These are phyloP conservation scores for Nyctibius bracteatus DNA, from an alignment of 2,113 vertebrate genomes.

Conservation along the genomic window DNA sequence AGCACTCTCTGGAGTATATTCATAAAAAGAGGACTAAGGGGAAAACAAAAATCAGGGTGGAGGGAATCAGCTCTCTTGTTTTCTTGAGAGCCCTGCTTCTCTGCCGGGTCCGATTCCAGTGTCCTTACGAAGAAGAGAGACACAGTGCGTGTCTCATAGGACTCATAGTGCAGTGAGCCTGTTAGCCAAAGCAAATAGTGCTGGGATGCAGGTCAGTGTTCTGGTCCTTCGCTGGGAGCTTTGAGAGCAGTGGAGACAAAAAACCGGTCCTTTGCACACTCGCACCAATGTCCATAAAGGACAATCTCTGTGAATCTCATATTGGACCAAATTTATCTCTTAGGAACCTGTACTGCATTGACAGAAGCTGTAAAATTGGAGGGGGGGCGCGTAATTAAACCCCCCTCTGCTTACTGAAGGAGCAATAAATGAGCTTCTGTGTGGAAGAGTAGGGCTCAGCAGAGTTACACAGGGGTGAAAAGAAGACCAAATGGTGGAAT, in stretches of 20 bases:
- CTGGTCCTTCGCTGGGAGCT: background rate
- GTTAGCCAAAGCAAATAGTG: background rate
- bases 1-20: background rate
- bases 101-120: background rate
- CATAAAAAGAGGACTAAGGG: background rate
- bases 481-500: background rate
- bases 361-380: background rate
- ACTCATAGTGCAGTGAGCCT: accelerated
- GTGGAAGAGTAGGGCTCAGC: background rate
- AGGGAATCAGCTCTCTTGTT: background rate
- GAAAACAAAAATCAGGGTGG: background rate
- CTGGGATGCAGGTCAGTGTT: background rate
- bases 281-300: background rate
- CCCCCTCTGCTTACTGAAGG: background rate
- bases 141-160: accelerated
- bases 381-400: background rate
- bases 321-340: background rate
- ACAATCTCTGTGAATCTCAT: background rate
- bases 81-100: background rate
- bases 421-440: background rate
- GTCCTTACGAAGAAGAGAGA: background rate
- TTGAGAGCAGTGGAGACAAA: background rate
- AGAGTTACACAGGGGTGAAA: background rate
- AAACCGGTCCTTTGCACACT: background rate
- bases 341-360: background rate